Evolutionary conservation across 2,888 invertebrate genomes (phyloP), one percentile per base, ranked within the genome.

Genomic region (Ceriagrion tenellum): DNA sequence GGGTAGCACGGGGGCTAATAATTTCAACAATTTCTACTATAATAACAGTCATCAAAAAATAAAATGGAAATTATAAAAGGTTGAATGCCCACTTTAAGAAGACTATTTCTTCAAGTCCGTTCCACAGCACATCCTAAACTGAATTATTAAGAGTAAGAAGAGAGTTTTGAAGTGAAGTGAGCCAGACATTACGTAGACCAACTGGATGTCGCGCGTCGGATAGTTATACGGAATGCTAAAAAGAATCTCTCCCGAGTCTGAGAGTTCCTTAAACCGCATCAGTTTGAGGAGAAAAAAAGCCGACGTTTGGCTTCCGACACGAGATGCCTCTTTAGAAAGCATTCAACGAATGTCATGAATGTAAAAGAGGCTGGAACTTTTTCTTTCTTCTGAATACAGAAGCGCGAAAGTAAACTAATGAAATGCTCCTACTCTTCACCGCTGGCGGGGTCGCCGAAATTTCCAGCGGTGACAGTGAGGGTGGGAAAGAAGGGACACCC

Each of bases 321-420:
- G 12, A n/a, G 81, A 81, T 35, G 81, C 81, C 81, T 81, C 30
- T 81, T 81, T 81, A 30, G 81, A 35, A 20, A 35, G 81, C 81
- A 81, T 81, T 81, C 81, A 81, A 81, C 35, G 81, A 81, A 81
- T 81, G 81, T 81, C 81, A 81, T 81, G 81, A 81, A 81, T 81
- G 81, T 81, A 81, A 81, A 81, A 81, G 30, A 18, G 81, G 35
- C 30, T 35, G 12, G 81, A 81, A 81, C 30, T 30, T 81, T 81
- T 35, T 35, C 35, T 47, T 47, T 47, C 81, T 35, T 13, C 16
- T 81, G 35, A 81, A 81, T 35, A 81, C 26, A 35, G 35, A 35
- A 13, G 81, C 81, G 81, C 13, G 81, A 81, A 81, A 81, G 81
- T 81, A 26, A 81, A 81, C 81, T 81, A 35, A 81, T 81, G 81